Evolutionary conservation across 37 sponge, comb jelly and placozoan species (phyloP), one percentile per base, ranked within the genome.

Genomic region (Eunapius fragilis): DNA sequence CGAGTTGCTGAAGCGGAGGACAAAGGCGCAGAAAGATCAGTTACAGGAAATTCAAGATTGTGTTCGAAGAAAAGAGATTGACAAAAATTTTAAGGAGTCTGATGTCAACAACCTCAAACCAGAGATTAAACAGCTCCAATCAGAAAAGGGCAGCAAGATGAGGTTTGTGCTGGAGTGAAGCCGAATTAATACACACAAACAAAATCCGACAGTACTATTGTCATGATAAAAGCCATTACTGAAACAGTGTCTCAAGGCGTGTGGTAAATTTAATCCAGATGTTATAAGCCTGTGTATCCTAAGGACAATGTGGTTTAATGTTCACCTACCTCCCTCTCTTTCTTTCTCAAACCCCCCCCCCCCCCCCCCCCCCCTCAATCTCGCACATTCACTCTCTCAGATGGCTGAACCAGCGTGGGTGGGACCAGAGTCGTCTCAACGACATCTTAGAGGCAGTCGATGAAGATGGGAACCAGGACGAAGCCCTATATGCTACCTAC

Each of bases 91-190:
- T 34, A 27, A 90, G 31, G 96, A 92, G 32, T 76, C 70, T 37
- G 90, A 89, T 37, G 73, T 92, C 25, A 95, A 92, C 74, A 73
- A 73, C 37, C 72, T 95, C 67, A 95, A 90, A 58, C 96, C 96
- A 14, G 78, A 85, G 85, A 67, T 95, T 37, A 95, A 91, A 41
- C 25, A 37, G 38, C 85, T 90, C 33, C 90, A 92, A 68, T 37
- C 78, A 31, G 91, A 95, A 48, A 92, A 79, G 68, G 84, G 45
- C 11, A 75, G 48, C 37, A 79, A 71, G 38, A 47, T 87, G 19
- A 74, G 87, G 91, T 90, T 10, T 7, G 58, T 68, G 17, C 24
- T 22, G 34, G 68, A 2, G 38, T 69, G n/a, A 24, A 30, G 67
- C 36, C 14, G 77, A 9, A 11, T 45, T 4, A 9, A 9, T n/a